phyloP scores from a whole-genome alignment of 2,888 invertebrate genomes.

The Zhengitettix transpicula region DNA sequence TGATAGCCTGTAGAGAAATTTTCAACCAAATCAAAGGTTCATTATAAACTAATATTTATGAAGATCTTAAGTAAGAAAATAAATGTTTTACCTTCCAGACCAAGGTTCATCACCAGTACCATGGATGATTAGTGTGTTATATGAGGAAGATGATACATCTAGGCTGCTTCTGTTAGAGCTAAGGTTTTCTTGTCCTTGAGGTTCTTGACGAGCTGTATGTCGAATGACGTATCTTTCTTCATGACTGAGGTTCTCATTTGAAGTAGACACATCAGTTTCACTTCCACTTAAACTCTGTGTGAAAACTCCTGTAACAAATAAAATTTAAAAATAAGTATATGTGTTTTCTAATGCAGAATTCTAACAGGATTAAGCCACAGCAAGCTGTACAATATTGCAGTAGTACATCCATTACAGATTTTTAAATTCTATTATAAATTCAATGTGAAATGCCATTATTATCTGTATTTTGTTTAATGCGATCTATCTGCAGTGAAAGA shows the following conservation, averaged over 20 bases:
- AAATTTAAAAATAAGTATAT: too few relatives aligned
- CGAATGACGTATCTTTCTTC: conserved; percentile 71
- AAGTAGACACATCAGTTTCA: conserved; percentile 80
- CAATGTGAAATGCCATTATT: too few relatives aligned
- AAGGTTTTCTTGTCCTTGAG: conserved; percentile 78
- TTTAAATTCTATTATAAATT: too few relatives aligned
- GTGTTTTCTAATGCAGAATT: too few relatives aligned
- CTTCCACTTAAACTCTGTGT: conserved; percentile 69
- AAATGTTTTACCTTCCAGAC: conserved; percentile 6
- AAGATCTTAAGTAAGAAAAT: too few relatives aligned
- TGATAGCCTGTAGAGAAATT: conserved; percentile 14
- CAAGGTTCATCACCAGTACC: conserved; percentile 48
- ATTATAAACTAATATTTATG: too few relatives aligned
- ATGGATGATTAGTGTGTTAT: conserved; percentile 71
- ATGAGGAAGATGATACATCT: conserved; percentile 62
- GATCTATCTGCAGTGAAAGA: too few relatives aligned
- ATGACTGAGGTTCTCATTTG: conserved; percentile 73
- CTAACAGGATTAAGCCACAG: too few relatives aligned
- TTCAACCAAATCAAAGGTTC: background rate
- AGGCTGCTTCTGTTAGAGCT: conserved; percentile 29
- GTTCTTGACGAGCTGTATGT: conserved; percentile 72
- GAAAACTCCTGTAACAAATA: conserved; percentile 32
- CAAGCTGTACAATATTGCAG: too few relatives aligned
- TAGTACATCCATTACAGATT: too few relatives aligned
- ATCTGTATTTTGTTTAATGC: too few relatives aligned